Evolutionary conservation across 2,113 vertebrate species (phyloP), one percentile per base, ranked within the genome.

Genomic region (Paraplagusia blochii): DNA sequence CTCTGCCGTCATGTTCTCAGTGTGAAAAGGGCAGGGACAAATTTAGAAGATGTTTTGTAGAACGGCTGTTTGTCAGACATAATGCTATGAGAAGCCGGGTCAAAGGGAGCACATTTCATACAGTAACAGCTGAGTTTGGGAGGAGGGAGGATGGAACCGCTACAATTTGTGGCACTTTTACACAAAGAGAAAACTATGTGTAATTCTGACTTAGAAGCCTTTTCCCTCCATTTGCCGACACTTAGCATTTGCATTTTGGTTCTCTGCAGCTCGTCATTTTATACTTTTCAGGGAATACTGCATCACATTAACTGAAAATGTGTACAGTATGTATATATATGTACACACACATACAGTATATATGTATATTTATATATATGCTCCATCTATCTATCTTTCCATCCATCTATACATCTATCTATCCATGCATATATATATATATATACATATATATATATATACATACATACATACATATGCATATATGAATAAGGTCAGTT

Each of bases 21-120:
- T 66, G 63, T 58, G 66, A 76, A 87, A 85, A 82, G 73, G 77
- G 73, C 81, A 78, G 35, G 59, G 73, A 81, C 69, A 77, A 67
- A 83, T 81, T 80, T 78, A 83, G 78, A 63, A 50, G 29, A 46
- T 77, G 74, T 76, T 76, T 68, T 64, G 63, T 55, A 52, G 54
- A 48, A 40, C 59, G 58, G 56, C 57, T 64, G 64, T 77, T 73
- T 76, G 68, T 74, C 67, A 63, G 57, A 69, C 69, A 59, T 64
- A 45, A 70, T 65, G 61, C 62, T 60, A 63, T 6, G 19, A 65
- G 59, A 76, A 42, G 63, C 45, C 7, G 33, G 63, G 34, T 66
- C 72, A 47, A 51, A 14, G 18, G 44, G 60, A 60, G 58, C 58
- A 63, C 45, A 18, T 60, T 61, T 75, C 52, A 63, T 44, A 63